Percentiles rank a stretch among this genome's conserved stretches.
phyloP scores from a whole-genome alignment of 1,140 invertebrate species.

The Drosophila pseudoananassae region DNA sequence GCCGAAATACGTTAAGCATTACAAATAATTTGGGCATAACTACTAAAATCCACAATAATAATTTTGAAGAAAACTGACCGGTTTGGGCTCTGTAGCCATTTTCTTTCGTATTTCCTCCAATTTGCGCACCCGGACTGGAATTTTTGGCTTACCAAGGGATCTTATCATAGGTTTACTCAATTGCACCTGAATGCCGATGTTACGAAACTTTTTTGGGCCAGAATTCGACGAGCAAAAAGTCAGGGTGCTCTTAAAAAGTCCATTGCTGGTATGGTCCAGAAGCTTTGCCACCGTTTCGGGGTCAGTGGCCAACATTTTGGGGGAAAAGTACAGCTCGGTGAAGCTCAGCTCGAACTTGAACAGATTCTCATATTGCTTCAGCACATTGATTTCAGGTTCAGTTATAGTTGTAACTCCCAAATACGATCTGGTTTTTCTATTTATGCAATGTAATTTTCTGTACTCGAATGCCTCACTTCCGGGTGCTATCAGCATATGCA shows the following conservation, averaged over 20 bases:
- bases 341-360: constrained; percentile 48
- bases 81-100: background rate
- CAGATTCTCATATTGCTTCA: constrained; percentile 40
- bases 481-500: constrained; percentile 44
- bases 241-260: constrained; percentile 1
- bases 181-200: constrained; percentile 3
- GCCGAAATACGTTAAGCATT: too few relatives aligned
- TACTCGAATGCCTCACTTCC: background rate
- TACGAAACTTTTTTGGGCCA: background rate
- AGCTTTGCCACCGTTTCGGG: constrained; percentile 13
- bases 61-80: background rate
- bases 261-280: background rate
- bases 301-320: constrained; percentile 19
- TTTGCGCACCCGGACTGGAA: constrained; percentile 24
- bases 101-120: background rate
- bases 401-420: constrained; percentile 43
- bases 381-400: constrained; percentile 13
- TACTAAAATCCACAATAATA: background rate
- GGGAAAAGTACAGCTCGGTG: constrained; percentile 27
- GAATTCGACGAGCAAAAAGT: background rate
- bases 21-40: background rate
- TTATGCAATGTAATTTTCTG: constrained; percentile 48
- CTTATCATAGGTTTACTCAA: constrained; percentile 10
- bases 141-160: constrained; percentile 19
- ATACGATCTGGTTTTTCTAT: constrained; percentile 13